phyloP scores from a whole-genome alignment of 2,888 invertebrate species.

The Pasiphila rectangulata region DNA sequence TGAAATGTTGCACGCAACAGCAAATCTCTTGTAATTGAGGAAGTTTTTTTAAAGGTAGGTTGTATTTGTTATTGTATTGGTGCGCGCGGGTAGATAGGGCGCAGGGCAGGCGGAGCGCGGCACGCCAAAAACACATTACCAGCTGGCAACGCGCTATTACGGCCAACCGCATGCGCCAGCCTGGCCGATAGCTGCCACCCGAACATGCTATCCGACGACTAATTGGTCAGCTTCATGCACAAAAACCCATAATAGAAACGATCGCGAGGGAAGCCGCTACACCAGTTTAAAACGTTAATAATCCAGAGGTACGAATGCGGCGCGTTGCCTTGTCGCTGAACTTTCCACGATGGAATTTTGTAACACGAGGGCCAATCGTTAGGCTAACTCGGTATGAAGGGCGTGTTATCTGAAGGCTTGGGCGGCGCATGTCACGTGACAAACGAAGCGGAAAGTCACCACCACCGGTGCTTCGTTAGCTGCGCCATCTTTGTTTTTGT shows the following conservation, averaged over 20 bases:
- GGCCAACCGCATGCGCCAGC: conserved; percentile 72
- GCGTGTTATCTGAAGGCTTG: conserved; percentile 62
- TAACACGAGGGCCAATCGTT: conserved; percentile 57
- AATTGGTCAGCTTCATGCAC: conserved; percentile 72
- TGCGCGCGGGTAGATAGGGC: conserved; percentile 62
- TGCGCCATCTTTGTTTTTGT: conserved; percentile 67
- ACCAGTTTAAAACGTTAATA: conserved; percentile 54
- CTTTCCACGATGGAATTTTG: conserved; percentile 48
- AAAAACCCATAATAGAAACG: conserved; percentile 69
- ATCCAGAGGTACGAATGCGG: conserved; percentile 41
- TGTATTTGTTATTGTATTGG: conserved; percentile 64
- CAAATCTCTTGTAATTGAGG: conserved; percentile 66
- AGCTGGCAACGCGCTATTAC: conserved; percentile 70
- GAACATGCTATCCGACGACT: conserved; percentile 72
- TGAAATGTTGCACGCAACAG: conserved; percentile 68
- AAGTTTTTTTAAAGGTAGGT: conserved; percentile 60
- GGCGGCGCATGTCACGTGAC: conserved; percentile 66
- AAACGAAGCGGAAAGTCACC: conserved; percentile 63
- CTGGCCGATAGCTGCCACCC: conserved; percentile 65
- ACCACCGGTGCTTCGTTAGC: conserved; percentile 54
- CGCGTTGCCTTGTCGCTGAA: conserved; percentile 29
- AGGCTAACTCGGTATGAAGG: conserved; percentile 54
- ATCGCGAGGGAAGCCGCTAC: conserved; percentile 57
- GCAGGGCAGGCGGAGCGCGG: conserved; percentile 54
- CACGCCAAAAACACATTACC: conserved; percentile 77